Percentiles rank a stretch among this genome's conserved stretches.
These are phyloP conservation scores for Myotis planiceps DNA, from an alignment of 2,797 vertebrate species.

Conservation along the genomic window DNA sequence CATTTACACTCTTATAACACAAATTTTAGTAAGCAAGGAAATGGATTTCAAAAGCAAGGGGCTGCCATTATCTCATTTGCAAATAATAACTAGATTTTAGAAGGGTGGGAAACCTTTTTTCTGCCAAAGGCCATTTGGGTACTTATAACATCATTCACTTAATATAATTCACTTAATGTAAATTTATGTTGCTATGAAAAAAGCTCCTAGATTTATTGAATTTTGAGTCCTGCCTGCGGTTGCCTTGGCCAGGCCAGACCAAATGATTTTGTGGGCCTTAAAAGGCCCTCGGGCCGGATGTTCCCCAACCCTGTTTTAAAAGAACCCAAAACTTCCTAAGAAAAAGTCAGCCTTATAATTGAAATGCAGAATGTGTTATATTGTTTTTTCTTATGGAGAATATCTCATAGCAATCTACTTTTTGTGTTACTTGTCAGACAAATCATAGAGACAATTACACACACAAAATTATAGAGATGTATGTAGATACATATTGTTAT, in stretches of 20 bases:
- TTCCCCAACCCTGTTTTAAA: not conserved
- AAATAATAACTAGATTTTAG: not conserved
- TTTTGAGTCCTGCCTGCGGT: too few species aligned
- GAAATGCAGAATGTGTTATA: constrained; percentile 2
- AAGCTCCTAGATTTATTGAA: too few species aligned
- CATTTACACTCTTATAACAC: not conserved
- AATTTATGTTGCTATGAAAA: too few species aligned
- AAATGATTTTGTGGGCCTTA: too few species aligned
- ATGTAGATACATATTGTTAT: not conserved
- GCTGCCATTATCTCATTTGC: not conserved
- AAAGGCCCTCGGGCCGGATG: too few species aligned
- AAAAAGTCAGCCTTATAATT: not conserved
- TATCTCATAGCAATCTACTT: not conserved
- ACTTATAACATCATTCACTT: too few species aligned
- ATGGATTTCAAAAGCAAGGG: not conserved
- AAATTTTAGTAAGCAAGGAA: not conserved
- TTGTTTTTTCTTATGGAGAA: not conserved
- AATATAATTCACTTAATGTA: too few species aligned
- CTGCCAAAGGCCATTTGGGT: too few species aligned
- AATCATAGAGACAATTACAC: not conserved
- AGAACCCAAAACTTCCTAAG: not conserved
- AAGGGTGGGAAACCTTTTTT: not conserved
- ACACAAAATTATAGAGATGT: not conserved
- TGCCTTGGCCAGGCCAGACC: too few species aligned
- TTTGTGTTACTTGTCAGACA: not conserved